Base-by-base conservation (phyloP, 2,113 vertebrate genomes). In the Nibea albiflora region DNA sequence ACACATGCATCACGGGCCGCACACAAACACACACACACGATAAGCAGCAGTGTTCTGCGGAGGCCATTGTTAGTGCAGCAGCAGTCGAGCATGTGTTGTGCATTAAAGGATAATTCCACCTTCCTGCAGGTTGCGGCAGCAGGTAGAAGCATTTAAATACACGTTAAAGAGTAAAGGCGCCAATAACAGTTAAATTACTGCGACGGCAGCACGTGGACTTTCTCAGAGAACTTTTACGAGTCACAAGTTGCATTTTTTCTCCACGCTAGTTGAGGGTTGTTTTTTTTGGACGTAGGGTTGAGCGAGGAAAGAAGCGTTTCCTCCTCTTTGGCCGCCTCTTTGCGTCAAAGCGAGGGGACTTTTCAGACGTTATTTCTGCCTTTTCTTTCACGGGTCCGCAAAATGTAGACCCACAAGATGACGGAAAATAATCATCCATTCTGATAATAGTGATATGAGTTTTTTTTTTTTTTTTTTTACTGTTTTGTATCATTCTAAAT, bases 1-100 rank as follows among this genome's bases (percentile, higher is more conserved):
- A 89, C 83, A 84, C 86, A 89, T 78, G 80, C 81, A 88, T 88
- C 83, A 89, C 64, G 74, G 61, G 20, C 35, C 62, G 12, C 50
- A 69, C 54, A n/a, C n/a, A n/a, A n/a, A n/a, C n/a, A 84, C 70
- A 80, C 60, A 64, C 81, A 46, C 44, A 31, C 5, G 66, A 76
- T 52, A 50, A 67, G 64, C 73, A 64, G 73, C 79, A 14, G 65
- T 22, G n/a, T 42, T 19, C 53, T 49, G 82, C 28, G 4, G 57
- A 76, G 76, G 78, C 72, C 81, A 42, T 88, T 87, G 88, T 90
- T 87, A 75, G 73, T 4, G 82, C 73, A 60, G 79, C 65, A 31
- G 81, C 87, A 58, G 54, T 19, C 15, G 47, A 56, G 73, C 76
- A 72, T 71, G 73, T 86, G 88, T 78, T 16, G 64, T 65, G 52